A percentile compares a stretch with the other conserved stretches of the same genome.
Evolutionary conservation across 2,888 invertebrate genomes (phyloP).

Genomic region (Drosophila anomelani): DNA sequence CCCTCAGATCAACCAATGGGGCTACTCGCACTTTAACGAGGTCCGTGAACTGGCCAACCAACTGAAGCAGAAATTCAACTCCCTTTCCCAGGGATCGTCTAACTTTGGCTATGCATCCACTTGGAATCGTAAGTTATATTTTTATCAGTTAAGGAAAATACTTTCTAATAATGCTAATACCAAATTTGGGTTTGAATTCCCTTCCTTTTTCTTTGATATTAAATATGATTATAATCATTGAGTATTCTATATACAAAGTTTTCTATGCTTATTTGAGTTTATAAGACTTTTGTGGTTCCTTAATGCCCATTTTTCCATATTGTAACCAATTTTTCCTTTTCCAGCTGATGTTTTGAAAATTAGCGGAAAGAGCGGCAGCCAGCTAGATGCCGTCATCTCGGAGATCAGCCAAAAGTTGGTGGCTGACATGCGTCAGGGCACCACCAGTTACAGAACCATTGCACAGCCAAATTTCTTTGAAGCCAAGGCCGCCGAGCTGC

Average conservation of each 20-base stretch:
- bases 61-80: conserved; percentile 80
- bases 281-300: not conserved
- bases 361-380: conserved; percentile 78
- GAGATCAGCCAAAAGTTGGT: conserved; percentile 77
- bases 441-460: conserved; percentile 72
- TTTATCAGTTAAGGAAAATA: not conserved
- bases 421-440: conserved; percentile 80
- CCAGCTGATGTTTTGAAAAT: conserved; percentile 77
- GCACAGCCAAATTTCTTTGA: conserved; percentile 83
- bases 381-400: conserved; percentile 72
- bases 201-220: too few relatives aligned
- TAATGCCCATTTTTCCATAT: not conserved
- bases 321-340: not conserved
- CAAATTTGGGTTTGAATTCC: not conserved
- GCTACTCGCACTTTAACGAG: conserved; percentile 74
- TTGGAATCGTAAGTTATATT: conserved; percentile 74
- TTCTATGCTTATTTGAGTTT: not conserved
- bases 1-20: conserved; percentile 77
- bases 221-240: too few relatives aligned
- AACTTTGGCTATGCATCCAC: conserved; percentile 42
- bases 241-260: too few relatives aligned
- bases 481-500: conserved; percentile 73
- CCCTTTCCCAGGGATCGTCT: conserved; percentile 68
- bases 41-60: conserved; percentile 80
- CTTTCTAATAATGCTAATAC: not conserved